Evolutionary conservation across 1,140 invertebrate species (phyloP).

Genomic region (Lordiphosa collinella): DNA sequence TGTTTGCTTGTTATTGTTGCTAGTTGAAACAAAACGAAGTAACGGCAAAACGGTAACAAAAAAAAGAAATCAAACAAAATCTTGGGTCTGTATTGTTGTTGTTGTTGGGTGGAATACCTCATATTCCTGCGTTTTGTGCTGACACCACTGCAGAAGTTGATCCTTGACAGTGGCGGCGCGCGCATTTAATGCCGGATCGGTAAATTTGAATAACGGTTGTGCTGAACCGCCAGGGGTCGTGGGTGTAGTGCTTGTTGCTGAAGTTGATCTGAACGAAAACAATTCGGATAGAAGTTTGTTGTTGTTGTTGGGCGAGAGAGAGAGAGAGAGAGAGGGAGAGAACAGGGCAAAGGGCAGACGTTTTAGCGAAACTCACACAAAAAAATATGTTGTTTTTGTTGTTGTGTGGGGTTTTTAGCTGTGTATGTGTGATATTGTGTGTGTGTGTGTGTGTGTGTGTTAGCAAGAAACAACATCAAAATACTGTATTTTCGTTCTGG

Average conservation of each 20-base stretch:
- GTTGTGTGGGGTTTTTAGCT: conserved; percentile 22
- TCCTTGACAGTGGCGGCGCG: conserved; percentile 97
- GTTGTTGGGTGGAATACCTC: conserved; percentile 84
- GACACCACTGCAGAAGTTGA: conserved; percentile 96
- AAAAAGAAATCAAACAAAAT: conserved; percentile 22
- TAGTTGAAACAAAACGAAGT: conserved; percentile 45
- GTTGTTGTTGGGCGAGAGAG: no score
- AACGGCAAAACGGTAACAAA: conserved; percentile 36
- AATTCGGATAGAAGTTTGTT: conserved; percentile 42
- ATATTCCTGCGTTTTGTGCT: conserved; percentile 97
- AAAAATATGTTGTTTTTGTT: conserved; percentile 28
- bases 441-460: conserved; percentile 29
- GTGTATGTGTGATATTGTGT: conserved; percentile 19
- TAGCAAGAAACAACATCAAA: conserved; percentile 60
- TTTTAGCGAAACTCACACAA: conserved; percentile 72
- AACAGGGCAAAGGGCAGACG: conserved; percentile 59
- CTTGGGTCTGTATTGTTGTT: conserved; percentile 22
- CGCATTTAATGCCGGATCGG: conserved; percentile 90
- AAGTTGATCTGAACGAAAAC: conserved; percentile 82
- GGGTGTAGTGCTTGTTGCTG: conserved; percentile 82
- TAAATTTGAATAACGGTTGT: conserved; percentile 90
- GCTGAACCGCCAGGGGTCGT: conserved; percentile 81
- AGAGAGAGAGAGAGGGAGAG: background rate
- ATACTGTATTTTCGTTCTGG: conserved; percentile 10
- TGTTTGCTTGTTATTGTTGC: conserved; percentile 23